A percentile compares a stretch with the other conserved stretches of the same genome.
These are phyloP conservation scores for Premnoplex brunnescens DNA, from an alignment of 2,797 vertebrate genomes.

Conservation along the genomic window DNA sequence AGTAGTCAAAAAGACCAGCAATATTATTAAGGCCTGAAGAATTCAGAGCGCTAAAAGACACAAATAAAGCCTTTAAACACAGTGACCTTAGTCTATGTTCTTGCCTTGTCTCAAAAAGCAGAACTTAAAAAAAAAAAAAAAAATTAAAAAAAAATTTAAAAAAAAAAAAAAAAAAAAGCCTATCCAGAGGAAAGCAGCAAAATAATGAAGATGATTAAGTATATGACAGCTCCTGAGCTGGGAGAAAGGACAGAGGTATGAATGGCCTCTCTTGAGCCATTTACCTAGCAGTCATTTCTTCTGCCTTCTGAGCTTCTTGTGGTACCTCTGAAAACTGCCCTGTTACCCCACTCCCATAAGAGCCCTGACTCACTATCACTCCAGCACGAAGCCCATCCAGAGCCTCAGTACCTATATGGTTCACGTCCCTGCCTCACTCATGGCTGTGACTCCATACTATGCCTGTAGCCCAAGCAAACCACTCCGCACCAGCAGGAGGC, in stretches of 20 bases:
- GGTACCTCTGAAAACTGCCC: neutral
- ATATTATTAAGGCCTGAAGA: constrained; percentile 36
- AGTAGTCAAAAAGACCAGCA: constrained; percentile 9
- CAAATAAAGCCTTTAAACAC: constrained; percentile 32
- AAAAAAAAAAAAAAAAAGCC: neutral
- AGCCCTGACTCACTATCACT: fast-evolving
- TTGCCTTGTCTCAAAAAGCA: neutral
- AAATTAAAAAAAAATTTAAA: neutral
- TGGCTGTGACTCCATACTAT: fast-evolving
- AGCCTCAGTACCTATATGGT: fast-evolving
- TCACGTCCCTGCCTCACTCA: fast-evolving
- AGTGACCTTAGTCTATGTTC: neutral
- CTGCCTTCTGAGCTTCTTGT: neutral
- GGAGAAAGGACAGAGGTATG: neutral
- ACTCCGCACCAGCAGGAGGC: fast-evolving
- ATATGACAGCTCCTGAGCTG: neutral
- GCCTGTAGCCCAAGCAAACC: neutral
- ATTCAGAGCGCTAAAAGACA: neutral
- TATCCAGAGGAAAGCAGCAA: neutral
- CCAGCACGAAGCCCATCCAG: neutral
- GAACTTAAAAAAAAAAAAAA: neutral
- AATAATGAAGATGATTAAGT: constrained; percentile 20
- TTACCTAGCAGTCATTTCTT: neutral
- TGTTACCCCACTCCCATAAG: fast-evolving
- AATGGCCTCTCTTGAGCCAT: neutral